A percentile compares a stretch with the other conserved stretches of the same genome.
phyloP scores from a whole-genome alignment of 2,888 invertebrate species.

The Agrochola macilenta region DNA sequence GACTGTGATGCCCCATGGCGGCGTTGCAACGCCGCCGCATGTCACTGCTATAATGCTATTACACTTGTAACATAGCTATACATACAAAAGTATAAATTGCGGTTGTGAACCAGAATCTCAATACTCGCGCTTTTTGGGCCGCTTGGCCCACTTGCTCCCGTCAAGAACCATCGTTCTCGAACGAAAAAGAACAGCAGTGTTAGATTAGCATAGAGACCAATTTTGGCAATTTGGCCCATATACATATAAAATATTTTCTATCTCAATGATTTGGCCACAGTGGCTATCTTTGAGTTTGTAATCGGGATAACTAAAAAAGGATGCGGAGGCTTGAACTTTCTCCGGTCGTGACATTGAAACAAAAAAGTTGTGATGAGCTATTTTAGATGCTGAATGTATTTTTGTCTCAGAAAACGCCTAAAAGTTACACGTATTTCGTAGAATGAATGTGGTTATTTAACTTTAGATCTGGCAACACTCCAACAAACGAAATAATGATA shows the following conservation, averaged over 20 bases:
- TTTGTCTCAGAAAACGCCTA: no score
- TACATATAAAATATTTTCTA: no score
- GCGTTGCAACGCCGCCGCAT: no score
- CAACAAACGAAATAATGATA: neutral
- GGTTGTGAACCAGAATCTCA: neutral
- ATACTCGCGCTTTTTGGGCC: neutral
- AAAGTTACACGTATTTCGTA: no score
- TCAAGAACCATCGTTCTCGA: neutral
- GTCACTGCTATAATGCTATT: neutral
- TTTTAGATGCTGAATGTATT: neutral
- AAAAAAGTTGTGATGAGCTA: neutral
- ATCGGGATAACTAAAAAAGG: neutral
- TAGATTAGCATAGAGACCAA: no score
- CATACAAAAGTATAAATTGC: no score
- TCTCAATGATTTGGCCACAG: no score
- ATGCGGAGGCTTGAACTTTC: neutral
- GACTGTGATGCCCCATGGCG: neutral
- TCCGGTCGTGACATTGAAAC: neutral
- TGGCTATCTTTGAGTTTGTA: neutral
- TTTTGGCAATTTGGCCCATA: no score
- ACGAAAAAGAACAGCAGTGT: neutral
- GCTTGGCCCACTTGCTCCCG: neutral
- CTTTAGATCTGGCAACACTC: no score
- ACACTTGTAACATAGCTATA: neutral
- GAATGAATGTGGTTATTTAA: no score